Evolutionary conservation across 2,797 vertebrate species (phyloP), one percentile per base, ranked within the genome.

Genomic region (Fistularia tabacaria): DNA sequence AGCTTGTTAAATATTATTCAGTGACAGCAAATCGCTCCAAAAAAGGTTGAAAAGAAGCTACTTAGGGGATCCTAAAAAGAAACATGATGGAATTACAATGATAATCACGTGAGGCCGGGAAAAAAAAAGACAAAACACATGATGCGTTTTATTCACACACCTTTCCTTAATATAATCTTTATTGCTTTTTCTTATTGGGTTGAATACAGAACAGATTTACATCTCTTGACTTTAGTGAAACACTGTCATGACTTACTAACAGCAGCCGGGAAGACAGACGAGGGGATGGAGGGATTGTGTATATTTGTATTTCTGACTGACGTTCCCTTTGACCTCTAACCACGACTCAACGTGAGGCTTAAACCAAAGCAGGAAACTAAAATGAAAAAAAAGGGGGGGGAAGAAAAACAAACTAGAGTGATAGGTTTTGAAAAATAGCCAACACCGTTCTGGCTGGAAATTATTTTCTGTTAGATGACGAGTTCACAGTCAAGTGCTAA

Each of bases 401-500:
- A 1, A 43, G 37, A 10, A n/a, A 51, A 5, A 49, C 54, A 51
- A 38, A 44, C 25, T 25, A 5, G 25, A 25, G 25, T 25, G 25
- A 25, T 5, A 25, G 25, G 25, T 25, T 25, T 25, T 25, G 25
- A 25, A 25, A 25, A 25, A 25, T 25, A 25, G 25, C 25, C 25
- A 25, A 25, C 25, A 25, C 2, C 5, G 25, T 25, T 25, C 25
- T 25, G 5, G 25, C 25, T 25, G 25, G 25, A 25, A 25, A 25
- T 3, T 25, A 25, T 25, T 25, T 25, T 25, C 25, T 25, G 25
- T 25, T 25, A 45, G 11, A 45, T 12, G 70, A 62, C 37, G 6
- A 57, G 78, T 94, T 95, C 94, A 95, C 93, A 95, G 93, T 93
- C 92, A 94, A 93, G 92, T 92, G 93, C 92, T 93, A 82, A 90